These are phyloP conservation scores for Melipona beecheii DNA, from an alignment of 2,888 invertebrate genomes.

Conservation along the genomic window DNA sequence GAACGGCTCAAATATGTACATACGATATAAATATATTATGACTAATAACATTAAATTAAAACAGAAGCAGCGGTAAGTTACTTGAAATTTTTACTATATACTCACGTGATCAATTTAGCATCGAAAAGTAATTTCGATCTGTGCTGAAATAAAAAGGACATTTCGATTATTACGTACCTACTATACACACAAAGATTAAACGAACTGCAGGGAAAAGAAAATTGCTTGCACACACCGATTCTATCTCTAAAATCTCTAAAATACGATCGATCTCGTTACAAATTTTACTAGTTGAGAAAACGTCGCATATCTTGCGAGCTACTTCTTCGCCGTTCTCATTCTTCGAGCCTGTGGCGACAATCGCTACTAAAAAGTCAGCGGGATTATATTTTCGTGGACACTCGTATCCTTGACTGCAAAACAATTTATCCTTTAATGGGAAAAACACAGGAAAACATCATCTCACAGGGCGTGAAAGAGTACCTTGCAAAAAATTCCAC, in stretches of 20 bases:
- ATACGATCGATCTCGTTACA: conserved; percentile 91
- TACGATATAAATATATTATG: too few relatives aligned
- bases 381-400: conserved; percentile 95
- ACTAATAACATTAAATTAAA: neutral
- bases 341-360: conserved; percentile 91
- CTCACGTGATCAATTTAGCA: conserved; percentile 22
- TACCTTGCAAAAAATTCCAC: conserved; percentile 90
- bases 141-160: neutral
- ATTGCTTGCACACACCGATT: neutral
- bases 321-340: conserved; percentile 90
- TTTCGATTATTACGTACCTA: neutral
- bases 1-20: too few relatives aligned
- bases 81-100: neutral
- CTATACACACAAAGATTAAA: neutral
- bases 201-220: neutral
- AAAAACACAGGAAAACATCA: too few relatives aligned
- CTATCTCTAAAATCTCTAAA: conserved; percentile 89
- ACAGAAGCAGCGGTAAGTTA: too few relatives aligned
- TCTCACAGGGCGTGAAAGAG: neutral
- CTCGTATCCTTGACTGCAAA: conserved; percentile 88
- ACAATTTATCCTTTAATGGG: too few relatives aligned
- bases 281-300: conserved; percentile 91
- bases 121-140: neutral
- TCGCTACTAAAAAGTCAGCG: conserved; percentile 95
- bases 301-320: conserved; percentile 90